Percentiles rank a stretch among this genome's conserved stretches.
phyloP scores from a whole-genome alignment of 2,888 invertebrate species.

The Oxyteleia sp. region DNA sequence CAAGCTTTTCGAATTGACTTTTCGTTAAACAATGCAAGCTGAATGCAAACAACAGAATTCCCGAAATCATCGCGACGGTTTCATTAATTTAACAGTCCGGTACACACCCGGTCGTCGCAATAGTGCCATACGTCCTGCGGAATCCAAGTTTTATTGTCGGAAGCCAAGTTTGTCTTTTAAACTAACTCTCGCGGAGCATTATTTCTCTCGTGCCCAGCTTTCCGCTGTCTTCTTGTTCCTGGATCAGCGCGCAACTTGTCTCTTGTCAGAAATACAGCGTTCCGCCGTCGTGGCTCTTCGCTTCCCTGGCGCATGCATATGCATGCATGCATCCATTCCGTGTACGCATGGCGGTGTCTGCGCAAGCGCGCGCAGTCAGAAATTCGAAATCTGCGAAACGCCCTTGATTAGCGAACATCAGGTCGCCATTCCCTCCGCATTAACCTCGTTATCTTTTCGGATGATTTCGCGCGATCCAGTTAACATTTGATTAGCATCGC shows the following conservation, averaged over 20 bases:
- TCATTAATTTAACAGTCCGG: conserved; percentile 72
- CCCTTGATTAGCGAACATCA: conserved; percentile 47
- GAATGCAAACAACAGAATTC: conserved; percentile 24
- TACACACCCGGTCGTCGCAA: conserved; percentile 52
- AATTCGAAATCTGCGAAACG: conserved; percentile 36
- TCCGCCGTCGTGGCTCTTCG: conserved; percentile 19
- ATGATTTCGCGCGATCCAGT: conserved; percentile 23
- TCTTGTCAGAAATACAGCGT: conserved; percentile 49
- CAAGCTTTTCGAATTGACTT: conserved; percentile 9
- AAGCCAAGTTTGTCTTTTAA: conserved; percentile 64
- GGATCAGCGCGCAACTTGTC: conserved; percentile 55
- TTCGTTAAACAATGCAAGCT: conserved; percentile 17
- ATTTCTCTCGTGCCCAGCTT: conserved; percentile 57
- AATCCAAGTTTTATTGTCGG: conserved; percentile 66
- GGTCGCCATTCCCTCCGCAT: conserved; percentile 2
- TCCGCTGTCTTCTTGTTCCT: conserved; percentile 37
- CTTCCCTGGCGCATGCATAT: conserved; percentile 57
- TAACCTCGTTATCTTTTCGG: conserved; percentile 30
- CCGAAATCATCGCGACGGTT: conserved; percentile 45
- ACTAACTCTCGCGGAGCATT: conserved; percentile 55
- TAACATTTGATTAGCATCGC: conserved; percentile 28
- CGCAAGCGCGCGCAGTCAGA: too few species aligned
- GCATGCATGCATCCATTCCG: conserved; percentile 48
- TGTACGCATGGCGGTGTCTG: conserved; percentile 38
- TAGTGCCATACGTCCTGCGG: conserved; percentile 48